Base-by-base conservation (phyloP, 1,140 invertebrate species). In the Drosophila equinoxialis region DNA sequence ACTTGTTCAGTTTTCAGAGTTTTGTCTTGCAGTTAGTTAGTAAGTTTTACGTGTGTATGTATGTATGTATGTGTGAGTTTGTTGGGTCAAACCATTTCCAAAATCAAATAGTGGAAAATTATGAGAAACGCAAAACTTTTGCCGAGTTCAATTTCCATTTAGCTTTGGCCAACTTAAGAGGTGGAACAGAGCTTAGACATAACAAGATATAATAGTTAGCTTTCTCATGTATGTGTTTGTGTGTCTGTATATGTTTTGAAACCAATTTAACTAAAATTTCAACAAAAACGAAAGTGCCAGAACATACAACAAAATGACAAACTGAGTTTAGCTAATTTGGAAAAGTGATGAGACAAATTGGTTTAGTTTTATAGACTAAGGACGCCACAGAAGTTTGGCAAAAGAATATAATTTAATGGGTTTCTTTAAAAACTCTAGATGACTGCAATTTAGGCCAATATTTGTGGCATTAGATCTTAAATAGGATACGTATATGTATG, bases 61-160 rank as follows among this genome's bases (percentile, higher is more conserved):
- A 30, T 30, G 30, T 37, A 6, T 20, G 23, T 42, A 6, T 37
- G 17, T 20, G 23, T 54, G 48, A 14, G n/a, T 58, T 14, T 14
- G 6, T 58, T 11, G 6, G 7, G n/a, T 58, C 55, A 33, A 33
- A 58, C 14, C 55, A 33, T 8, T 17, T 6, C 14, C 33, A 14
- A 58, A 58, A 58, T 58, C 55, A 58, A 58, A 58, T 58, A 58
- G 55, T 58, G 30, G 7, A 58, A 37, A 58, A 58, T 58, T 33
- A 58, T 58, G 55, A 37, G 55, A 37, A 35, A 33, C 3, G 33
- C 45, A 37, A 58, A 58, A 58, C 55, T 58, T 58, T 37, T 37
- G 3, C n/a, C 7, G 6, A 33, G 30, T 58, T 35, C n/a, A 58
- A 63, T 51, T 51, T 51, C 17, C 17, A 51, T 51, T 20, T 51